Evolutionary conservation across 2,888 invertebrate genomes (phyloP).

Genomic region (Camponotus fellah): DNA sequence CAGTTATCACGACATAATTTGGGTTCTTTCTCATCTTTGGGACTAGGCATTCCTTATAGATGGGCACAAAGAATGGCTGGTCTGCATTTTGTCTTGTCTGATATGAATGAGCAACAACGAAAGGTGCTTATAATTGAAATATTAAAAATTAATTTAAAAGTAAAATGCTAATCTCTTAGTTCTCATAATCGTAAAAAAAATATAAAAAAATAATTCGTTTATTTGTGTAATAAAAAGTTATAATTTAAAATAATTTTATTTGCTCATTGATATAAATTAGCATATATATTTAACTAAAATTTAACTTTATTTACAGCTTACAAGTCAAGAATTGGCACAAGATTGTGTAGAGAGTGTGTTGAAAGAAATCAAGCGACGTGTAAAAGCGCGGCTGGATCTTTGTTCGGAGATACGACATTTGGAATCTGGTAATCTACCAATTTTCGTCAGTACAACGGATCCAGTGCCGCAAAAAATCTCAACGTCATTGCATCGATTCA

Average conservation of each 20-base stretch:
- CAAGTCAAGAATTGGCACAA: constrained; percentile 86
- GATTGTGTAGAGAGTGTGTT: constrained; percentile 93
- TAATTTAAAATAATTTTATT: not conserved
- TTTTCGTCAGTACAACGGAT: constrained; percentile 73
- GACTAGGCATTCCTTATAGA: constrained; percentile 93
- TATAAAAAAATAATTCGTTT: not conserved
- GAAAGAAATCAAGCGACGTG: constrained; percentile 90
- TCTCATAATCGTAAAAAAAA: not conserved
- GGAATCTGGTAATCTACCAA: constrained; percentile 87
- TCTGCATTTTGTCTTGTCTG: constrained; percentile 91
- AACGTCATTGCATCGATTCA: constrained; percentile 84
- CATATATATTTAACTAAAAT: constrained; percentile 24
- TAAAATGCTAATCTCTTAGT: not conserved
- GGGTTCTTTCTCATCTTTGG: constrained; percentile 86
- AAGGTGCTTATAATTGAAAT: constrained; percentile 59
- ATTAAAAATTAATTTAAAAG: constrained; percentile 1
- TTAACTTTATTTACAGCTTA: constrained; percentile 58
- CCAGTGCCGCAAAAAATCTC: constrained; percentile 89
- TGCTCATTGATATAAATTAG: not conserved
- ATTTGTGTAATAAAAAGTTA: not conserved
- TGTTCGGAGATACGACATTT: constrained; percentile 91
- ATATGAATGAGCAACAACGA: constrained; percentile 74
- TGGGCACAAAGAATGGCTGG: constrained; percentile 98
- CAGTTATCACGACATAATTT: constrained; percentile 87
- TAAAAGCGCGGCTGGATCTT: constrained; percentile 91